phyloP scores from a whole-genome alignment of 2,797 vertebrate genomes.

The Dendrocincla fuliginosa region DNA sequence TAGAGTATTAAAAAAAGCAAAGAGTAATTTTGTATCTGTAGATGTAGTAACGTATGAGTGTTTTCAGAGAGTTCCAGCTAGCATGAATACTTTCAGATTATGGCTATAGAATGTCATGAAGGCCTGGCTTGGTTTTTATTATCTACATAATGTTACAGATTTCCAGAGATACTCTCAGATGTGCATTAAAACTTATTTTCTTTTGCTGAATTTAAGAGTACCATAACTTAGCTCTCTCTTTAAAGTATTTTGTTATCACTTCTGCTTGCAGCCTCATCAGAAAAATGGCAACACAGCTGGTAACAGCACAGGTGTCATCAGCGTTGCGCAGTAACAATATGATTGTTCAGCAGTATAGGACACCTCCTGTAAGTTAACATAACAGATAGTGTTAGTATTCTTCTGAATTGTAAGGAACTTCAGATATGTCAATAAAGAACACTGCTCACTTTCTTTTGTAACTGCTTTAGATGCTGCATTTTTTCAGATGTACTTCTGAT shows the following conservation, averaged over 20 bases:
- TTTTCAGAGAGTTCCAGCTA: background rate
- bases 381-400: background rate
- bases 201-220: background rate
- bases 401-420: background rate
- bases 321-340: constrained; percentile 82
- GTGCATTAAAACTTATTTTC: background rate
- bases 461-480: background rate
- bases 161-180: background rate
- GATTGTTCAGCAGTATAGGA: constrained; percentile 80
- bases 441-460: background rate
- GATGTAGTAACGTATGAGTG: background rate
- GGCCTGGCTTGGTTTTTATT: background rate
- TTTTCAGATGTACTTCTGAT: background rate
- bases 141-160: background rate
- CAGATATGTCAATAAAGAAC: background rate
- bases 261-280: constrained; percentile 85
- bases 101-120: background rate
- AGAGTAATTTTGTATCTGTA: background rate
- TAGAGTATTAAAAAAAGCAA: background rate
- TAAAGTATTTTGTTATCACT: background rate
- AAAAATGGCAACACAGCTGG: constrained; percentile 93
- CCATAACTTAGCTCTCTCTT: background rate
- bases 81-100: background rate
- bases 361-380: constrained; percentile 79
- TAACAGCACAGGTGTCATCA: constrained; percentile 91